Conservation (phyloP, 2,888 invertebrate genomes). For the Marasmarcha lunaedactyla region DNA sequence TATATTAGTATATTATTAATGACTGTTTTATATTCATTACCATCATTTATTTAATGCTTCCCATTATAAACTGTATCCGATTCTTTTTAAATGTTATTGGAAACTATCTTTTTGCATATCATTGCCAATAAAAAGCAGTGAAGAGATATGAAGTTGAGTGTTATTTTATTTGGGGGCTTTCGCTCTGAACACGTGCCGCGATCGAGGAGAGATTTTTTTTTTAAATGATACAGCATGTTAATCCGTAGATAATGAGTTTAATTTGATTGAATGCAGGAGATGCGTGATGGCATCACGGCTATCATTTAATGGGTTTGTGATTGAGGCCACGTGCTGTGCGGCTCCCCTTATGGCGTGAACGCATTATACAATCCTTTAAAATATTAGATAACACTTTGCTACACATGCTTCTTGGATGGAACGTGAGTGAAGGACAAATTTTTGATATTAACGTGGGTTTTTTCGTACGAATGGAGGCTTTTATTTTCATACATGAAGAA, state of each 20-base stretch:
- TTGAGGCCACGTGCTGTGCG: slow-evolving; percentile 29
- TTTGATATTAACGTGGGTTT: too few species aligned
- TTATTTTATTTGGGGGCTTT: slow-evolving; percentile 28
- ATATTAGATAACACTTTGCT: too few species aligned
- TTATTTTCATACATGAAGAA: too few species aligned
- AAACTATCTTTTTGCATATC: not conserved
- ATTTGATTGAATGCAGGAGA: slow-evolving; percentile 53
- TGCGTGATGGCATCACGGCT: slow-evolving; percentile 54
- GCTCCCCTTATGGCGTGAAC: too few species aligned
- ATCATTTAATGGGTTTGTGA: slow-evolving; percentile 58
- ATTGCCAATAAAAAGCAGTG: not conserved
- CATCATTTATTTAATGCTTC: slow-evolving; percentile 24
- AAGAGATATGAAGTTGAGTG: slow-evolving; percentile 20
- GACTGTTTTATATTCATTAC: not conserved
- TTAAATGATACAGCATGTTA: slow-evolving; percentile 20
- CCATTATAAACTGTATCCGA: slow-evolving; percentile 12
- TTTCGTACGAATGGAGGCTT: too few species aligned
- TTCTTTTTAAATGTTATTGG: not conserved
- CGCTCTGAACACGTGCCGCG: slow-evolving; percentile 40
- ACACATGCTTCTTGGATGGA: too few species aligned
- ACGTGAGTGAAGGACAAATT: too few species aligned
- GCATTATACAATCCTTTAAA: too few species aligned
- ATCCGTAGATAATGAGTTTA: slow-evolving; percentile 46
- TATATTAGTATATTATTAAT: not conserved
- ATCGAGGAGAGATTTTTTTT: not conserved